phyloP scores from a whole-genome alignment of 2,888 invertebrate species.

The Cantharis rufa region DNA sequence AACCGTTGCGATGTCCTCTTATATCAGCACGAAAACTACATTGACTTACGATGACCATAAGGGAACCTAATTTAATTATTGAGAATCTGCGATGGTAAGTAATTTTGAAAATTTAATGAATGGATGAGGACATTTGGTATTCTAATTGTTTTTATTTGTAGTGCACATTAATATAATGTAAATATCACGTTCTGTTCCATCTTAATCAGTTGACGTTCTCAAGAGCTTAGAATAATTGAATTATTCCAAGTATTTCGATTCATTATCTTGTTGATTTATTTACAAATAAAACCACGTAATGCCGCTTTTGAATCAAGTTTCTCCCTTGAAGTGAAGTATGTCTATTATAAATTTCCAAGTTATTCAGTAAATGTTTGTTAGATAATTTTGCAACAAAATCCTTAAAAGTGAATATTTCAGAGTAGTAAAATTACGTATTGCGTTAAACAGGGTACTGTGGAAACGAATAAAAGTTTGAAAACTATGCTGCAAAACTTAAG shows the following conservation, averaged over 20 bases:
- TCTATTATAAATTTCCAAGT: background rate
- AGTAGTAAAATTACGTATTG: background rate
- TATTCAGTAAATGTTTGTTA: background rate
- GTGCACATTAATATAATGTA: background rate
- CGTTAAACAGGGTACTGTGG: background rate
- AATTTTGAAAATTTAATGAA: background rate
- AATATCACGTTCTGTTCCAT: background rate
- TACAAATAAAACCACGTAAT: background rate
- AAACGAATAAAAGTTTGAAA: conserved; percentile 8
- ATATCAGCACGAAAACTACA: too few relatives aligned
- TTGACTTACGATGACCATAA: too few relatives aligned
- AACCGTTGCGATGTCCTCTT: too few relatives aligned
- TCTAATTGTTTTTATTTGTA: background rate
- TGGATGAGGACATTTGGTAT: background rate
- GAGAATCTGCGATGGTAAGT: background rate
- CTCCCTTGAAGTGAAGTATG: background rate
- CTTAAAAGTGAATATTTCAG: background rate
- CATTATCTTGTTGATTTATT: background rate
- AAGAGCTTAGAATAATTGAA: background rate
- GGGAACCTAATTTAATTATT: too few relatives aligned
- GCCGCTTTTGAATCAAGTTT: background rate
- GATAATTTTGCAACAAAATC: background rate
- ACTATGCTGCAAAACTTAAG: conserved; percentile 5
- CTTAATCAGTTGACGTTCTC: background rate
- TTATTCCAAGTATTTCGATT: background rate